Base-by-base conservation (phyloP, 2,888 invertebrate species). In the Pyralis farinalis region DNA sequence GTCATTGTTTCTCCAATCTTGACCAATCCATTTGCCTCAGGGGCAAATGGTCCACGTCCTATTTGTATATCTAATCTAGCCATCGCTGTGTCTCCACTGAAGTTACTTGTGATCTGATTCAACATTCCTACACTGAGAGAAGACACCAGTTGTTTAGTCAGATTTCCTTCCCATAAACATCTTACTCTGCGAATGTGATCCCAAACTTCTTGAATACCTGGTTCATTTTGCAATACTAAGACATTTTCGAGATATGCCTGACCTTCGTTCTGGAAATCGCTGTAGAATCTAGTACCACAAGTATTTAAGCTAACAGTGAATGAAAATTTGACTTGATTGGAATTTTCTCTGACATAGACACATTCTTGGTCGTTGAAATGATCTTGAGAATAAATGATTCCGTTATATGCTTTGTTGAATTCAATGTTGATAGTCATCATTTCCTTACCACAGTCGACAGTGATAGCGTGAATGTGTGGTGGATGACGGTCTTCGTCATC, bases 1-100 rank as follows among this genome's bases (percentile, higher is more conserved):
- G 95, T 95, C 94, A 96, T 94, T 0, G 91, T 90, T 71, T 95
- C 95, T 38, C 96, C 95, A 49, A 96, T 95, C 75, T 94, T 94
- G 5, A 96, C 93, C 27, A 95, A 84, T 0, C 95, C 95, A 49
- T 92, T 92, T 0, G 95, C 95, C 39, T 93, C 91, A 2, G 92
- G 92, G 0, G 94, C 94, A 58, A 94, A 94, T 10, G 95, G 95
- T 42, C 95, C 95, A 62, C 92, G 91, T 3, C 96, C 96, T 22
- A 91, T 80, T 75, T 94, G 94, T 40, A 96, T 94, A 52, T 95
- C 95, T 36, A 96, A 79, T 47, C 93, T 91, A 4, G 95, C 95
- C 77, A 93, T 93, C 0, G 95, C 95, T 0, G 95, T 95, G 51
- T 96, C 95, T n/a, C 95, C 95, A 53, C 94, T 94, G 75, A 96